Conservation (phyloP, 2,113 vertebrate genomes). For the Budorcas taxicolor region DNA sequence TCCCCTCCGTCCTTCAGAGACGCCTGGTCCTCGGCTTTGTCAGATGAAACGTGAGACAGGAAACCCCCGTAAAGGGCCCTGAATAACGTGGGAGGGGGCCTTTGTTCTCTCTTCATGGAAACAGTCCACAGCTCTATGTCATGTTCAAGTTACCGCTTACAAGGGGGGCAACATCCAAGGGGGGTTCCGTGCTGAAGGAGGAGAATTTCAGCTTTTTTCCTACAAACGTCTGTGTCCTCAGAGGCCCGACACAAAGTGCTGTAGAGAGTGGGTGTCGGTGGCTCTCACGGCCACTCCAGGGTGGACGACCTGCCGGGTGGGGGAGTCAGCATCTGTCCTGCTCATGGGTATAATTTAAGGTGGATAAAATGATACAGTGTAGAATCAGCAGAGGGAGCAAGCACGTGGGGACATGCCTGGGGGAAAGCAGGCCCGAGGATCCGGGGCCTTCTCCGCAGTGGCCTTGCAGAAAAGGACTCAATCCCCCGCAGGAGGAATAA, state of each 20-base stretch:
- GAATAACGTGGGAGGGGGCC: fast-evolving
- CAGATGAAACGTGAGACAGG: not conserved
- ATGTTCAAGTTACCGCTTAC: not conserved
- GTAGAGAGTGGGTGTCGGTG: not conserved
- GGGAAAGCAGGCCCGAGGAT: fast-evolving
- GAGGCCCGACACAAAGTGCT: not conserved
- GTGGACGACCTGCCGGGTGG: not conserved
- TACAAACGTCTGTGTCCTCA: not conserved
- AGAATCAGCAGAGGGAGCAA: not conserved
- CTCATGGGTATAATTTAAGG: not conserved
- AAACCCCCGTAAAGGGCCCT: fast-evolving
- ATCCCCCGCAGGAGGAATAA: fast-evolving
- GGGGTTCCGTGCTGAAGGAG: not conserved
- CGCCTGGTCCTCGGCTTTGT: not conserved
- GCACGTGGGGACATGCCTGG: fast-evolving
- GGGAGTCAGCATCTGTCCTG: not conserved
- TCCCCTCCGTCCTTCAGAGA: not conserved
- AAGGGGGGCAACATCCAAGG: fast-evolving
- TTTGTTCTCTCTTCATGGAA: too few species aligned
- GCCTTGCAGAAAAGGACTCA: fast-evolving
- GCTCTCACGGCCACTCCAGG: not conserved
- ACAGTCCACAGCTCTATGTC: not conserved
- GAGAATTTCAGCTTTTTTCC: not conserved
- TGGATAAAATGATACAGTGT: not conserved
- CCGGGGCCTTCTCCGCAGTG: fast-evolving